Percentiles rank a stretch among this genome's conserved stretches.
Evolutionary conservation across 2,113 vertebrate genomes (phyloP).

Genomic region (Lagenorhynchus albirostris): DNA sequence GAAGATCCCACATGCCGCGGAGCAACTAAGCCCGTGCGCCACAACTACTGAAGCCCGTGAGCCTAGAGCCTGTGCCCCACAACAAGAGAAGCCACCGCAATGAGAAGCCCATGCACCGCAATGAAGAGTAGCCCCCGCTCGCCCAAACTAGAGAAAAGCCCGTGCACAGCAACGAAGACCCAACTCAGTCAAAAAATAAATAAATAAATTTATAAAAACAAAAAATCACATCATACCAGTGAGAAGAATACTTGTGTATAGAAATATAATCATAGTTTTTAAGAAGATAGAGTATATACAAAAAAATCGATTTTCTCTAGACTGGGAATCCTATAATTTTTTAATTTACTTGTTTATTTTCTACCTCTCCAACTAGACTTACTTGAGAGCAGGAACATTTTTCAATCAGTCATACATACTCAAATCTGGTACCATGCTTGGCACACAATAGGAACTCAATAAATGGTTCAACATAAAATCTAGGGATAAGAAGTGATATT

Average conservation of each 20-base stretch:
- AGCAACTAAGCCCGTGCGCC: too few species aligned
- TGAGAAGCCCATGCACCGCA: too few species aligned
- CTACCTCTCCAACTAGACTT: background rate
- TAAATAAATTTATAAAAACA: too few species aligned
- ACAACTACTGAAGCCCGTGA: too few species aligned
- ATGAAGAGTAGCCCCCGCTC: too few species aligned
- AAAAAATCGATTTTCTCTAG: background rate
- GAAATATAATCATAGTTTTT: background rate
- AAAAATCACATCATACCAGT: background rate
- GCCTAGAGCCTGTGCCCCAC: too few species aligned
- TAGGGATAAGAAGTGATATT: background rate
- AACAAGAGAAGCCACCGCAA: too few species aligned
- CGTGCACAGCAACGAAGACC: too few species aligned
- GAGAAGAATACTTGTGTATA: background rate
- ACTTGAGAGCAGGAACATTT: background rate
- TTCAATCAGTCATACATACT: background rate
- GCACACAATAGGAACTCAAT: background rate
- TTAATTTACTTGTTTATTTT: background rate
- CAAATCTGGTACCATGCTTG: background rate
- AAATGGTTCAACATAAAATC: conserved; percentile 4
- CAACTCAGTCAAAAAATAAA: too few species aligned
- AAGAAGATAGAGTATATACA: background rate
- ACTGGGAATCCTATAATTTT: background rate
- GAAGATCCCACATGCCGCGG: too few species aligned
- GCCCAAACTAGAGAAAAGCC: too few species aligned